Evolutionary conservation across 2,797 vertebrate genomes (phyloP), one percentile per base, ranked within the genome.

Genomic region (Basileuterus tristriatus): DNA sequence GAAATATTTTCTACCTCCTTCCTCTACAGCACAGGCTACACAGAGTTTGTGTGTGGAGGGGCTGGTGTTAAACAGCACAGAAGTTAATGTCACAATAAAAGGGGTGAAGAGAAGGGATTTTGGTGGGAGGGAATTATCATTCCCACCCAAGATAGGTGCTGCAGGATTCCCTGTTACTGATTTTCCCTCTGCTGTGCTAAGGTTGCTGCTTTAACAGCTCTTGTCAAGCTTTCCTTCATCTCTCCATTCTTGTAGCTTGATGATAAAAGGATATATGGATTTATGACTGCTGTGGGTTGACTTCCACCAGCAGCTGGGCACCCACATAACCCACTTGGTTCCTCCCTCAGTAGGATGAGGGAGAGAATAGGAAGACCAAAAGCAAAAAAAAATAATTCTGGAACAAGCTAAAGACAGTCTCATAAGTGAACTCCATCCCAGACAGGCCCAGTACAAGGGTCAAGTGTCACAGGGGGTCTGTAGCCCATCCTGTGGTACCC

Each of bases 401-500:
- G 29, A 44, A 14, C 19, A 50, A 58, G 37, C 21, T 30, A 21
- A 59, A 80, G 67, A 58, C 11, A n/a, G 23, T n/a, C 20, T 30
- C 23, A 5, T 8, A 39, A 59, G 6, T 39, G 75, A 78, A 41
- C 23, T 81, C 69, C 55, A 50, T 71, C 64, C 68, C 64, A 90
- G 69, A 20, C 32, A 53, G 69, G 20, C 13, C 37, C 14, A 60
- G 13, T 34, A 17, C 30, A 43, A 55, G 32, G 43, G 18, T 8
- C 37, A 19, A 32, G 84, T 53, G 43, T 62, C 47, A 53, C 19
- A 67, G 24, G 0, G 3, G 9, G 17, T 49, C 62, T 87, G 58
- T n/a, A 76, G 34, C 37, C 53, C 0, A 2, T 39, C 55, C 63
- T 0, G 0, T 46, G 34, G 37, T 49, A 15, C 39, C 29, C 52